Base-by-base conservation (phyloP, 2,113 vertebrate genomes). In the Pithys albifrons region DNA sequence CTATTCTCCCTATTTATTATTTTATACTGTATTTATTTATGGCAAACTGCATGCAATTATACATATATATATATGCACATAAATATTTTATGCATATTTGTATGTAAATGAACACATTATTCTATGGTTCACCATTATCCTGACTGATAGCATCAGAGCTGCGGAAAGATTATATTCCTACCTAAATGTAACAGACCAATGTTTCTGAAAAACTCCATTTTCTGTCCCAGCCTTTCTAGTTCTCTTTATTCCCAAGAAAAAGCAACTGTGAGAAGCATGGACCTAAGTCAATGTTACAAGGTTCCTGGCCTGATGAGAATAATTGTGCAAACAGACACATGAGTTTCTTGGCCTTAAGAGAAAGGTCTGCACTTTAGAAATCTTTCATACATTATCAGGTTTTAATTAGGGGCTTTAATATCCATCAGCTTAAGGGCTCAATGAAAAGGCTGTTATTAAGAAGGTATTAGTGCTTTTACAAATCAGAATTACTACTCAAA, bases 381-480 rank as follows among this genome's bases (percentile, higher is more conserved):
- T 41, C 25, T 81, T 85, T 43, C 43, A 45, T 33, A 28, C 10
- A 31, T 92, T 92, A 89, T 71, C 76, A 82, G 52, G 39, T 55
- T 95, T 92, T 78, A 88, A 92, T 88, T 67, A 81, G 75, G 39
- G 48, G 33, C 20, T 95, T 88, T 93, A 81, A 67, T 37, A 84
- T 62, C 84, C 43, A 83, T 81, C 72, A 89, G 48, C 24, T 87
- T 75, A 75, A 1, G 1, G 27, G 57, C 39, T 92, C 78, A 84
- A 19, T 71, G 43, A 92, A 97, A 80, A 92, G 19, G 43, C 45
- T 85, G 14, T 71, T 78, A 31, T 22, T 80, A 70, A 79, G 41
- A 45, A 70, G 45, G 58, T 54, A 70, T 43, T 33, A 82, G 33
- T 74, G 19, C 9, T 95, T 59, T 62, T 54, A 71, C 5, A 91